Conservation (phyloP, 2,113 vertebrate species). For the Aix galericulata region DNA sequence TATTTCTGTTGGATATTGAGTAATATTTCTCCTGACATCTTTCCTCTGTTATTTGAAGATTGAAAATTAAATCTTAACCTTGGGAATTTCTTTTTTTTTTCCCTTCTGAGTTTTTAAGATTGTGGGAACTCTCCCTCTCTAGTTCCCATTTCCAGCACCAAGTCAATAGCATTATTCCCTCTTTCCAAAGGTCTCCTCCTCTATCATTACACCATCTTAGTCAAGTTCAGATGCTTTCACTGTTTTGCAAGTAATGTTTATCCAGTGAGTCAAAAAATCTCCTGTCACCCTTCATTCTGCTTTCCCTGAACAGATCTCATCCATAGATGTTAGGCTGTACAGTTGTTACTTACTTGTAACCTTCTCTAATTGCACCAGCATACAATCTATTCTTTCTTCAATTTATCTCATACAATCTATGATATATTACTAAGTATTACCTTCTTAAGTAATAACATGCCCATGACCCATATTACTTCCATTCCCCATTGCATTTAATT, state of each 20-base stretch:
- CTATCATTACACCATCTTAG: not conserved
- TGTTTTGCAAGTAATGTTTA: not conserved
- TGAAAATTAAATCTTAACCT: not conserved
- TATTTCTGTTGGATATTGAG: not conserved
- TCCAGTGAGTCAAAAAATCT: not conserved
- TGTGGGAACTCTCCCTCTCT: not conserved
- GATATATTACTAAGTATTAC: slow-evolving; percentile 24
- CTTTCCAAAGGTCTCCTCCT: not conserved
- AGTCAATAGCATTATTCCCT: not conserved
- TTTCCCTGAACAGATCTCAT: not conserved
- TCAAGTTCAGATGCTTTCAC: not conserved
- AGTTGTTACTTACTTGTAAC: not conserved
- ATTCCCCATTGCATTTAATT: slow-evolving; percentile 25
- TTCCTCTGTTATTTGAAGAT: not conserved
- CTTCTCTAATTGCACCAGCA: not conserved
- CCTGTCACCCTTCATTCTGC: not conserved
- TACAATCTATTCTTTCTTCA: not conserved
- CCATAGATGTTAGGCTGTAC: not conserved
- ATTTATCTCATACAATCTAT: not conserved
- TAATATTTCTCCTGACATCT: not conserved
- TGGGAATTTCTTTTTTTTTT: not conserved
- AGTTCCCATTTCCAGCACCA: not conserved
- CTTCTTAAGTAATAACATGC: not conserved
- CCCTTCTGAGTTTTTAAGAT: not conserved
- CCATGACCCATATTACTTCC: slow-evolving; percentile 3